phyloP scores from a whole-genome alignment of 2,797 vertebrate genomes.

The Chaunax sp. region DNA sequence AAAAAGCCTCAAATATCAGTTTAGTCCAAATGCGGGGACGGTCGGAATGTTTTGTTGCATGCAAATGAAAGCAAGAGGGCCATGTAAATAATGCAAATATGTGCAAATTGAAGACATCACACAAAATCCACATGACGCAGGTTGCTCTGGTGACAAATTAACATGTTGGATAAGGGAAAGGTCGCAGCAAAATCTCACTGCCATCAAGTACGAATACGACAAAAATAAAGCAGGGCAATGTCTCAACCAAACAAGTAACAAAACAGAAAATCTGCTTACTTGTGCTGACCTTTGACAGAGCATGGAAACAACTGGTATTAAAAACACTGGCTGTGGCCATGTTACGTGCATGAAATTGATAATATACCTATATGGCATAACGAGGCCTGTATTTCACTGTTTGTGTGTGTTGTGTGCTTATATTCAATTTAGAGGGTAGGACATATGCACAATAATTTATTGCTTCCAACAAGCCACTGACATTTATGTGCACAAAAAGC shows the following conservation, averaged over 20 bases:
- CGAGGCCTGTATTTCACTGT: background rate
- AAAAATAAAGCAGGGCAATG: conserved; percentile 15
- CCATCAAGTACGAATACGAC: background rate
- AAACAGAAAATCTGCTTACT: conserved; percentile 1
- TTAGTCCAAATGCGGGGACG: background rate
- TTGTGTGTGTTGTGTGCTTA: conserved; percentile 1
- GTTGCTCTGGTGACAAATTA: conserved; percentile 26
- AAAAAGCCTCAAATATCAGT: background rate
- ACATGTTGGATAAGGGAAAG: conserved; percentile 8
- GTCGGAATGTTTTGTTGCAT: conserved; percentile 3
- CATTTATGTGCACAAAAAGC: conserved; percentile 1
- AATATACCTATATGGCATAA: background rate
- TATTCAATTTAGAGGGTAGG: background rate
- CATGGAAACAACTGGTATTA: background rate
- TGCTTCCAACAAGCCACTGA: background rate
- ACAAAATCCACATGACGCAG: background rate
- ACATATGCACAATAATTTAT: conserved; percentile 4
- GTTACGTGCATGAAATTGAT: background rate
- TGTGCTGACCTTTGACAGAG: background rate
- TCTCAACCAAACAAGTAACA: background rate
- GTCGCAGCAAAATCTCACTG: conserved; percentile 8
- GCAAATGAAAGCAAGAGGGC: background rate
- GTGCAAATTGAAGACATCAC: background rate
- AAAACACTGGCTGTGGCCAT: background rate
- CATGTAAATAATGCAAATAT: conserved; percentile 11